These are phyloP conservation scores for Hirundichthys speculiger DNA, from an alignment of 2,113 vertebrate species.

Conservation along the genomic window DNA sequence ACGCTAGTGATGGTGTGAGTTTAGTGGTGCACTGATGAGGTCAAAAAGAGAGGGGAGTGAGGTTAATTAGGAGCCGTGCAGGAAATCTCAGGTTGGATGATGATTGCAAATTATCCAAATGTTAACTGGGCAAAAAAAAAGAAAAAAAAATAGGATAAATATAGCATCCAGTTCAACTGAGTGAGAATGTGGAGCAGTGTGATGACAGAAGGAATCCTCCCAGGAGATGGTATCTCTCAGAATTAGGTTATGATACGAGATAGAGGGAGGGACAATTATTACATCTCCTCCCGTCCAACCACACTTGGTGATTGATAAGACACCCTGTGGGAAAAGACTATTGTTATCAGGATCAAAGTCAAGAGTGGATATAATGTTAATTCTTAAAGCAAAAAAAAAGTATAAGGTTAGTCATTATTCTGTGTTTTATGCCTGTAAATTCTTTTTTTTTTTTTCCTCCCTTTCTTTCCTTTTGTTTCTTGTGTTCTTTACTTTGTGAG, in stretches of 20 bases:
- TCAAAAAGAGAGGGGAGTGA: slow-evolving; percentile 68
- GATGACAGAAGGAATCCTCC: slow-evolving; percentile 59
- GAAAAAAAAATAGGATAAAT: slow-evolving; percentile 69
- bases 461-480: too few relatives aligned
- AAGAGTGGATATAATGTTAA: slow-evolving; percentile 20
- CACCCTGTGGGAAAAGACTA: slow-evolving; percentile 23
- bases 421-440: not conserved
- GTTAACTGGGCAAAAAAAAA: slow-evolving; percentile 43
- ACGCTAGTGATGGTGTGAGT: slow-evolving; percentile 64
- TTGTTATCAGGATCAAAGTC: slow-evolving; percentile 28
- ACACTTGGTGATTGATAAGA: slow-evolving; percentile 57
- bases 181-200: slow-evolving; percentile 53
- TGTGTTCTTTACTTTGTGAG: too few relatives aligned
- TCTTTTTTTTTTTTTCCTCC: not conserved
- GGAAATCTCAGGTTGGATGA: slow-evolving; percentile 79
- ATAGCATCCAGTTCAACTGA: slow-evolving; percentile 66
- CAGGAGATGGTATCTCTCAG: slow-evolving; percentile 68
- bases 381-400: slow-evolving; percentile 1
- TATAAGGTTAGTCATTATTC: not conserved
- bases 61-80: slow-evolving; percentile 81
- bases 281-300: slow-evolving; percentile 42
- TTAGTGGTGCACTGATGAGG: slow-evolving; percentile 78
- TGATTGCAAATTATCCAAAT: slow-evolving; percentile 78
- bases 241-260: slow-evolving; percentile 77
- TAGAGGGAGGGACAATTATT: slow-evolving; percentile 68